Evolutionary conservation across 2,113 vertebrate genomes (phyloP).

Genomic region (Phylloscopus trochilus): DNA sequence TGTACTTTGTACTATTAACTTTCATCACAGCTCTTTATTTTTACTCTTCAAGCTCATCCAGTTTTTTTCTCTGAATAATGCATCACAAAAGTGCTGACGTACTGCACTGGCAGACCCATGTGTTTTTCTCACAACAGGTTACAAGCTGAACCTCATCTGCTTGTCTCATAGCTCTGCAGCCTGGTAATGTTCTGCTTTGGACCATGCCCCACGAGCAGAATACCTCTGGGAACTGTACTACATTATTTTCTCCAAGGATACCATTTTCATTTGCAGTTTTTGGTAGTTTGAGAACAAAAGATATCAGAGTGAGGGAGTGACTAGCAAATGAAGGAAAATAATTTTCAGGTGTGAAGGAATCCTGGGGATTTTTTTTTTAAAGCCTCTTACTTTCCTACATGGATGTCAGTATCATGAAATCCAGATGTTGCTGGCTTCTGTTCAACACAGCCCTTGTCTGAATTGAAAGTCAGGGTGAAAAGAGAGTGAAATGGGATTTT

Average conservation of each 20-base stretch:
- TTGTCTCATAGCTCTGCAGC: background rate
- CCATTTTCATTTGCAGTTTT: background rate
- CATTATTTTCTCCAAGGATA: background rate
- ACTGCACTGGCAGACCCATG: background rate
- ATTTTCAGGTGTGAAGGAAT: constrained; percentile 31
- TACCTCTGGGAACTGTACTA: constrained; percentile 7
- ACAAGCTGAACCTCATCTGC: background rate
- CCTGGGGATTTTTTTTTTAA: background rate
- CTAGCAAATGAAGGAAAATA: background rate
- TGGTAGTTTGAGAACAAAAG: background rate
- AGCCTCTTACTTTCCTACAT: background rate
- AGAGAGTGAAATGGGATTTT: background rate
- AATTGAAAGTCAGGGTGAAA: background rate
- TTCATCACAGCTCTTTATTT: background rate
- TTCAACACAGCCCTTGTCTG: background rate
- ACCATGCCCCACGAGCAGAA: background rate
- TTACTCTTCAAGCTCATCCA: background rate
- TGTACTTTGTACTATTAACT: background rate
- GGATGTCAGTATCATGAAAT: background rate
- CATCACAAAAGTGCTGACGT: background rate
- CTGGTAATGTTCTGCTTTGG: background rate
- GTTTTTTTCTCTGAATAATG: background rate
- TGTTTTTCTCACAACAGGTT: background rate
- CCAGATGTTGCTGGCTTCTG: constrained; percentile 34
- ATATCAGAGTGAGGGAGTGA: background rate